Conservation (phyloP, 1,140 invertebrate species). For the Metopolophium dirhodum region DNA sequence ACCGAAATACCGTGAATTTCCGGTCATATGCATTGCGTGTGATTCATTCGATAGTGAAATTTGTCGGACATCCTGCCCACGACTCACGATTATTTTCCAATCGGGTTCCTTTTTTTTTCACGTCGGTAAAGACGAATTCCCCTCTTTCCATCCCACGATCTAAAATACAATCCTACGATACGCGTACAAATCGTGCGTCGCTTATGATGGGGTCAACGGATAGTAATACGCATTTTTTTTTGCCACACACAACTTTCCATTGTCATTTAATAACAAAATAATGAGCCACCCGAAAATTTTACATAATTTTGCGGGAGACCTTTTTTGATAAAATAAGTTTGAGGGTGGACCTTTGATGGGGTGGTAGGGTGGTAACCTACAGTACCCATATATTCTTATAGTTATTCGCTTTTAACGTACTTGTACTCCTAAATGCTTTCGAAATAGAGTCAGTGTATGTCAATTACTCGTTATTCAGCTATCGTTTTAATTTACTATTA, state of each 20-base stretch:
- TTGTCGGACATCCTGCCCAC: background rate
- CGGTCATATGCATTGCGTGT: background rate
- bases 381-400: background rate
- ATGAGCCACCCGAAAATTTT: background rate
- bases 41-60: background rate
- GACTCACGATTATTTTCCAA: background rate
- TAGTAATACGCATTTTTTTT: background rate
- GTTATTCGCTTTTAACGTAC: background rate
- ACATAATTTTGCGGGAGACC: background rate
- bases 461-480: background rate
- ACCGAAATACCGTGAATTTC: background rate
- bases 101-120: background rate
- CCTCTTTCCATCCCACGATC: background rate
- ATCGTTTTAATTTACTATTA: background rate
- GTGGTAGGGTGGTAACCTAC: no score
- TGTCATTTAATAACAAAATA: background rate
- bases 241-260: background rate
- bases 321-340: background rate
- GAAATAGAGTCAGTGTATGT: background rate
- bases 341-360: background rate
- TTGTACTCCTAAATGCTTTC: background rate
- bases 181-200: background rate
- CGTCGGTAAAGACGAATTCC: background rate
- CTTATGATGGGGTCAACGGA: background rate
- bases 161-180: background rate